Conservation (phyloP, 1,140 invertebrate species). For the Tachypleus tridentatus region DNA sequence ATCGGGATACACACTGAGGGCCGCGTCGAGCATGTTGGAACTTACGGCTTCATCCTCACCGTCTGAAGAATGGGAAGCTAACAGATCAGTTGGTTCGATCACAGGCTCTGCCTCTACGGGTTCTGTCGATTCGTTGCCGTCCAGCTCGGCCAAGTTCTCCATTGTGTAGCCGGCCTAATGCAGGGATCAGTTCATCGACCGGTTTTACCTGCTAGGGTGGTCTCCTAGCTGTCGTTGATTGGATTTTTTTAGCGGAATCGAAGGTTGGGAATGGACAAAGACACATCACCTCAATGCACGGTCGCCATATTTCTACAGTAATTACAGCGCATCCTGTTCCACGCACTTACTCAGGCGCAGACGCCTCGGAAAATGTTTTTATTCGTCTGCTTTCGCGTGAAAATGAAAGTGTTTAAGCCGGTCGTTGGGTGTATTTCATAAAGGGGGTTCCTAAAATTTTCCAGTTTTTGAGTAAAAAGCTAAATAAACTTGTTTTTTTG, state of each 20-base stretch:
- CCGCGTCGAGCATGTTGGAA: too few species aligned
- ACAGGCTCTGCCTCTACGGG: constrained; percentile 21
- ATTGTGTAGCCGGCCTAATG: constrained; percentile 23
- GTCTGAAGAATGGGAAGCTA: too few species aligned
- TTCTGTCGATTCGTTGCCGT: constrained; percentile 33
- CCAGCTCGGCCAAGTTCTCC: constrained; percentile 39
- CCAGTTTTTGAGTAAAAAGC: too few species aligned
- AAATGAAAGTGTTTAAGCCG: too few species aligned
- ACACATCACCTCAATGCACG: constrained; percentile 27
- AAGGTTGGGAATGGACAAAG: constrained; percentile 30
- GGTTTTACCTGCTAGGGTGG: constrained; percentile 5
- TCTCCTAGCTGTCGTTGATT: constrained; percentile 2
- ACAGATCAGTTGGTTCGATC: constrained; percentile 3
- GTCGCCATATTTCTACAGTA: constrained; percentile 30
- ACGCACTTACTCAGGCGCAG: neutral
- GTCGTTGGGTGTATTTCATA: too few species aligned
- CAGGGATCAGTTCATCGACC: constrained; percentile 17
- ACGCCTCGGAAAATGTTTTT: too few species aligned
- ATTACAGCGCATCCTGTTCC: constrained; percentile 1
- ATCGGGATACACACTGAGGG: too few species aligned
- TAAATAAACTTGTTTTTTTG: too few species aligned
- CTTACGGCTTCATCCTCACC: too few species aligned
- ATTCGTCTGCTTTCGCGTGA: too few species aligned
- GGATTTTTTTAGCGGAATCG: constrained; percentile 24
- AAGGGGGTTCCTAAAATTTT: too few species aligned